Percentiles rank a stretch among this genome's conserved stretches.
Evolutionary conservation across 1,140 invertebrate genomes (phyloP).

Genomic region (Liolophura sinensis): DNA sequence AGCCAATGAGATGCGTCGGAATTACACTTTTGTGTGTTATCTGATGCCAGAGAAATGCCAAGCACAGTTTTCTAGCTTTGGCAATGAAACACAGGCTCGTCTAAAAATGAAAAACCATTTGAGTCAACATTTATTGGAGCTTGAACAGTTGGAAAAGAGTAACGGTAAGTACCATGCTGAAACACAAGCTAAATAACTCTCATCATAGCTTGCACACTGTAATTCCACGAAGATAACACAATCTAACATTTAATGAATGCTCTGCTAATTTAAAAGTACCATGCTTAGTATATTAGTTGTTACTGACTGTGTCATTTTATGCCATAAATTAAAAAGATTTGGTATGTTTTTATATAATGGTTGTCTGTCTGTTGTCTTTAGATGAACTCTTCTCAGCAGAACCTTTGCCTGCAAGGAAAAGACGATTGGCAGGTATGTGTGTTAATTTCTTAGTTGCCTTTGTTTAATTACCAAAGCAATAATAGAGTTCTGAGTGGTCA

Average conservation of each 20-base stretch:
- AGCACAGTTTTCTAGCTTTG: conserved; percentile 65
- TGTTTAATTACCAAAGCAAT: no score
- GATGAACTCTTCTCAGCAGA: no score
- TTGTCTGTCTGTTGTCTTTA: no score
- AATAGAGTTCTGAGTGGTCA: no score
- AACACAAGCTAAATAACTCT: background rate
- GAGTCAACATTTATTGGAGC: conserved; percentile 55
- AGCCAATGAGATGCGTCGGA: conserved; percentile 65
- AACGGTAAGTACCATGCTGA: background rate
- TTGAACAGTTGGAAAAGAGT: conserved; percentile 38
- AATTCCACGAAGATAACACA: background rate
- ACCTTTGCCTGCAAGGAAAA: no score
- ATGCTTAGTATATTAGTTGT: no score
- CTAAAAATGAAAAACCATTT: conserved; percentile 64
- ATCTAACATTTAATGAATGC: background rate
- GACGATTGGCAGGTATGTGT: no score
- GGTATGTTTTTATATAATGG: no score
- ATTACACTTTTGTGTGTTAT: conserved; percentile 65
- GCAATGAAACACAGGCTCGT: conserved; percentile 64
- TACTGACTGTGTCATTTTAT: no score
- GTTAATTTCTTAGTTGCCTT: no score
- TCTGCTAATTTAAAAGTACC: background rate
- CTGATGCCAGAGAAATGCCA: conserved; percentile 61
- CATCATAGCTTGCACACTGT: background rate
- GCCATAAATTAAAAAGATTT: no score